phyloP scores from a whole-genome alignment of 2,888 invertebrate genomes.

The Eupithecia vulgata region DNA sequence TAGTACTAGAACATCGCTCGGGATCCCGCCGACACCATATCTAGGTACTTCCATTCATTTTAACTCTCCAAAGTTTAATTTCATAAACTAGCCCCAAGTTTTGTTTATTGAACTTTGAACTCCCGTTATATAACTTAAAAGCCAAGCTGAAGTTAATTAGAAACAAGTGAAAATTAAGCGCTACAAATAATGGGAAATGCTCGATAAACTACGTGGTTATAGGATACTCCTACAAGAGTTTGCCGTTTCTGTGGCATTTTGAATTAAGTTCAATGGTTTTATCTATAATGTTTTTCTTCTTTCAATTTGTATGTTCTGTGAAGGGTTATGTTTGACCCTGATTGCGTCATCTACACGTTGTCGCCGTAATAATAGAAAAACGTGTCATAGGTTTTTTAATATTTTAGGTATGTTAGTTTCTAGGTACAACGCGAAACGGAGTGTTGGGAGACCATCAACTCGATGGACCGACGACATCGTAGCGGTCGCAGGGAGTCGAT shows the following conservation, averaged over 20 bases:
- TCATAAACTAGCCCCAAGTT: slow-evolving; percentile 46
- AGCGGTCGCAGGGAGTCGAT: no score
- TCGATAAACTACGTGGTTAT: slow-evolving; percentile 46
- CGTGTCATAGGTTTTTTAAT: no score
- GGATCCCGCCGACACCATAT: slow-evolving; percentile 1
- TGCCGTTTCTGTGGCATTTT: slow-evolving; percentile 31
- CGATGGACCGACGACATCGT: no score
- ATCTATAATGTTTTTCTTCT: neutral
- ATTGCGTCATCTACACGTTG: no score
- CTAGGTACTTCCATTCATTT: slow-evolving; percentile 2
- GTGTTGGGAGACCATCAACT: no score
- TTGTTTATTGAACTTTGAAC: slow-evolving; percentile 48
- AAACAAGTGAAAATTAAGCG: slow-evolving; percentile 49
- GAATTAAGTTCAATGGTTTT: neutral
- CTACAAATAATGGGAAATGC: slow-evolving; percentile 47
- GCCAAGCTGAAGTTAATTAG: slow-evolving; percentile 46
- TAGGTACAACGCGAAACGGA: no score
- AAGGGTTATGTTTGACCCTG: no score
- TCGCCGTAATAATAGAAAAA: no score
- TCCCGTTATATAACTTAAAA: slow-evolving; percentile 47
- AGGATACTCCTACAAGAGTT: slow-evolving; percentile 40
- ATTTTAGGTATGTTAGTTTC: no score
- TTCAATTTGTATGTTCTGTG: no score
- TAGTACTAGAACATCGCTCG: neutral
- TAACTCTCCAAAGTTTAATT: slow-evolving; percentile 39